These are phyloP conservation scores for Idaea straminata DNA, from an alignment of 2,888 invertebrate genomes.

Conservation along the genomic window DNA sequence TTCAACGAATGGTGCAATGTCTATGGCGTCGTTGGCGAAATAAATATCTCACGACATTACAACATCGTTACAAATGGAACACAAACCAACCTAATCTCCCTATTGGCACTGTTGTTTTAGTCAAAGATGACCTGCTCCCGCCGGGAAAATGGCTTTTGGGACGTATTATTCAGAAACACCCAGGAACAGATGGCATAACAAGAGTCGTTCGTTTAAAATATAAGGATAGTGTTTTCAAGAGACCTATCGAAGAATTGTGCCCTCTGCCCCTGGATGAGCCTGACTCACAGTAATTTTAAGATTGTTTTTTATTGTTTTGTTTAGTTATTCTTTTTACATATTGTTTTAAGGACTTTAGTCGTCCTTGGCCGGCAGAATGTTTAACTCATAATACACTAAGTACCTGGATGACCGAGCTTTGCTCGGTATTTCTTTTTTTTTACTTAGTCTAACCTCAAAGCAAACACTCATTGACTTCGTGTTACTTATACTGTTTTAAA, in stretches of 20 bases:
- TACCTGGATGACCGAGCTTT: no score
- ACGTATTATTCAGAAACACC: conserved; percentile 15
- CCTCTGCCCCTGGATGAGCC: conserved; percentile 5
- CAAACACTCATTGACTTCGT: no score
- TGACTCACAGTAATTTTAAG: not conserved
- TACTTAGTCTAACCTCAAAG: no score
- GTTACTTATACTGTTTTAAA: no score
- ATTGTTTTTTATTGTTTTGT: not conserved
- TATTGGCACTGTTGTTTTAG: conserved; percentile 15
- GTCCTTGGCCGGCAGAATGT: conserved; percentile 8
- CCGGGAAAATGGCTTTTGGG: conserved; percentile 24
- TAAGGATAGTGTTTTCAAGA: conserved; percentile 11
- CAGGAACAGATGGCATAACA: conserved; percentile 16
- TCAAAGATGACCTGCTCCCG: conserved; percentile 19
- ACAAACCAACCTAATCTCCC: conserved; percentile 7
- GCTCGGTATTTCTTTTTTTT: no score
- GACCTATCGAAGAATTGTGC: conserved; percentile 10
- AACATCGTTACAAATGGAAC: conserved; percentile 19
- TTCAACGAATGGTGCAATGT: conserved; percentile 19
- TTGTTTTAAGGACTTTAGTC: conserved; percentile 5
- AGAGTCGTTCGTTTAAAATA: conserved; percentile 14
- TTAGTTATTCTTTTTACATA: not conserved
- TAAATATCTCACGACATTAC: conserved; percentile 20
- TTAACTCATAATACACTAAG: not conserved
- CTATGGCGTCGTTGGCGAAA: conserved; percentile 24